A percentile compares a stretch with the other conserved stretches of the same genome.
These are phyloP conservation scores for Eunapius fragilis DNA, from an alignment of 37 sponge, comb jelly and placozoan genomes.

Conservation along the genomic window DNA sequence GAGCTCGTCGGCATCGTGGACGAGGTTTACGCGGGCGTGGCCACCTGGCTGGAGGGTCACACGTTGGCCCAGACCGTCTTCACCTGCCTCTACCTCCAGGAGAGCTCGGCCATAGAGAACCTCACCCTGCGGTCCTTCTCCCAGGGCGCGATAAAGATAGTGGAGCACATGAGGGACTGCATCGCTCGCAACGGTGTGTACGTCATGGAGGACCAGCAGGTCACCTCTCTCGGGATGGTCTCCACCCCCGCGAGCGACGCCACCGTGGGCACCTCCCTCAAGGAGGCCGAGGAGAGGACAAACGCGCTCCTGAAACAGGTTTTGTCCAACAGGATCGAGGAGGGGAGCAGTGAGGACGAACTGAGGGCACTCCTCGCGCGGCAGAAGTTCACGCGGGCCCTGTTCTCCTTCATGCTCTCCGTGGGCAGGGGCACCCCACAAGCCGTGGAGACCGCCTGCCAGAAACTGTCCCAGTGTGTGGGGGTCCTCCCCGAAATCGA, in stretches of 20 bases:
- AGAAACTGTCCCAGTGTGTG: conserved; percentile 42
- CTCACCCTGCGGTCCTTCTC: conserved; percentile 49
- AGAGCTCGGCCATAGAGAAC: conserved; percentile 45
- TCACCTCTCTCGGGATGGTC: conserved; percentile 50
- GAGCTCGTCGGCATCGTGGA: conserved; percentile 91
- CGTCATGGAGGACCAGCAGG: conserved; percentile 84
- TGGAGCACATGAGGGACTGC: conserved; percentile 61
- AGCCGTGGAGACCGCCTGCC: conserved; percentile 18
- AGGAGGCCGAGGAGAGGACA: conserved; percentile 56
- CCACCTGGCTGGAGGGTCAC: conserved; percentile 96
- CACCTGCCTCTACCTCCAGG: conserved; percentile 88
- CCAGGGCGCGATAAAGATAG: conserved; percentile 41
- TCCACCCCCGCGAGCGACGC: conserved; percentile 27
- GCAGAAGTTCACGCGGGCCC: conserved; percentile 34
- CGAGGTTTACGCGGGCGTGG: conserved; percentile 85
- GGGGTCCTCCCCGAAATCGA: conserved; percentile 33
- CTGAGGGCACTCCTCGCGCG: conserved; percentile 45
- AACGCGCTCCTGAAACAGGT: conserved; percentile 24
- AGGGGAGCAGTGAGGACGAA: conserved; percentile 5
- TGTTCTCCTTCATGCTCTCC: conserved; percentile 31
- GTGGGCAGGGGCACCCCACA: conserved; percentile 34
- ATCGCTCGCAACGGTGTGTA: conserved; percentile 68
- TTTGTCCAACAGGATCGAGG: background rate
- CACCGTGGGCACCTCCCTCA: conserved; percentile 38
- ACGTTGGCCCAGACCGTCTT: conserved; percentile 97